phyloP scores from a whole-genome alignment of 2,113 vertebrate genomes.

The Nothocercus nigrocapillus region DNA sequence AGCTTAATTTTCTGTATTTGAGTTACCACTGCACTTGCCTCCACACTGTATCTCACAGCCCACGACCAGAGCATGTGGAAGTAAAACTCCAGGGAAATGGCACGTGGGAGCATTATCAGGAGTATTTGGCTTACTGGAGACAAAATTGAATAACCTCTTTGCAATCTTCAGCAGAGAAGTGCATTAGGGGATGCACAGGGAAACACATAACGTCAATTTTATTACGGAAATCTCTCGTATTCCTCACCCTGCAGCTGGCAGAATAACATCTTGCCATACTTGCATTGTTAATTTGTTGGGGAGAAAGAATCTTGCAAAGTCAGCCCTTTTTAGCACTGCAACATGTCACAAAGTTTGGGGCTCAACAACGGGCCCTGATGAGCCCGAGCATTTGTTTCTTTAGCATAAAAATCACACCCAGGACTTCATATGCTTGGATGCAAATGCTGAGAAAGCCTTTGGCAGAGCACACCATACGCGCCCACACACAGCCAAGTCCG shows the following conservation, averaged over 20 bases:
- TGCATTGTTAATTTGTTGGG: neutral
- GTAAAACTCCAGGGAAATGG: neutral
- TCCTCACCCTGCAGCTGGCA: neutral
- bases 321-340: neutral
- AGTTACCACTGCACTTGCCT: neutral
- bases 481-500: neutral
- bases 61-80: neutral
- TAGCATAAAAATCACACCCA: neutral
- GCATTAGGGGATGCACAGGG: neutral
- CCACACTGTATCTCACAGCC: neutral
- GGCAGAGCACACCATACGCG: neutral
- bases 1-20: neutral
- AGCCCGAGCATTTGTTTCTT: neutral
- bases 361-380: neutral
- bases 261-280: neutral
- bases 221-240: neutral
- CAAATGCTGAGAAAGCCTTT: neutral
- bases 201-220: neutral
- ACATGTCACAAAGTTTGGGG: neutral
- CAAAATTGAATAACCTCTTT: neutral
- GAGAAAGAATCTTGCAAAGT: neutral
- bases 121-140: neutral
- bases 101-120: neutral
- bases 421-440: neutral
- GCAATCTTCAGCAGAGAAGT: neutral